Conservation (phyloP, 2,888 invertebrate genomes). For the Agrotis exclamationis region DNA sequence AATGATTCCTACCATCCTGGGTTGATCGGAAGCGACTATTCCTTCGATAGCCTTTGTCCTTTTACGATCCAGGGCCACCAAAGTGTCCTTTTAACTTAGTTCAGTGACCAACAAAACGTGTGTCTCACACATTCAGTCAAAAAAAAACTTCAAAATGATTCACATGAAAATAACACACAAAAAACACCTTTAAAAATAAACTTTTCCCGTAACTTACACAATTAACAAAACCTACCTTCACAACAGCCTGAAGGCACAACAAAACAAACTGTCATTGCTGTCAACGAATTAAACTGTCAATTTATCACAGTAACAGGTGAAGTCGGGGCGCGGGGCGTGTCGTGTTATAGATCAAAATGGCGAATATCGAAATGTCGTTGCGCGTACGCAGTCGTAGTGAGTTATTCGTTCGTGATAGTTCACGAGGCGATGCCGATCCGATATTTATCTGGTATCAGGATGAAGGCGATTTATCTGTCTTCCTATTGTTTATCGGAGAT, state of each 20-base stretch:
- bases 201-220: conserved; percentile 2
- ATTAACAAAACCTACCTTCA: conserved; percentile 13
- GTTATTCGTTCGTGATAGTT: conserved; percentile 73
- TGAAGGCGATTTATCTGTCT: conserved; percentile 59
- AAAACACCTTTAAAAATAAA: not conserved
- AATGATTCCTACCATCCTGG: too few species aligned
- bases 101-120: too few species aligned
- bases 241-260: conserved; percentile 1
- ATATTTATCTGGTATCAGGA: conserved; percentile 61
- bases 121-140: too few species aligned
- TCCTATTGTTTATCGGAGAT: conserved; percentile 61
- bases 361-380: conserved; percentile 71
- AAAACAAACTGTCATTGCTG: conserved; percentile 17
- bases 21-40: too few species aligned
- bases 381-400: conserved; percentile 69
- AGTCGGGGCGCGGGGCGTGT: conserved; percentile 61
- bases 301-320: conserved; percentile 59
- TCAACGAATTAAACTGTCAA: conserved; percentile 49
- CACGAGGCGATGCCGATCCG: conserved; percentile 66
- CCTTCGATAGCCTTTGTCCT: too few species aligned
- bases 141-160: too few species aligned
- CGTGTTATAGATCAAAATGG: conserved; percentile 65
- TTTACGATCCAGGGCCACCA: too few species aligned
- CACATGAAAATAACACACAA: not conserved
- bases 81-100: too few species aligned